Evolutionary conservation across 2,797 vertebrate genomes (phyloP), one percentile per base, ranked within the genome.

Genomic region (Somateria mollissima): DNA sequence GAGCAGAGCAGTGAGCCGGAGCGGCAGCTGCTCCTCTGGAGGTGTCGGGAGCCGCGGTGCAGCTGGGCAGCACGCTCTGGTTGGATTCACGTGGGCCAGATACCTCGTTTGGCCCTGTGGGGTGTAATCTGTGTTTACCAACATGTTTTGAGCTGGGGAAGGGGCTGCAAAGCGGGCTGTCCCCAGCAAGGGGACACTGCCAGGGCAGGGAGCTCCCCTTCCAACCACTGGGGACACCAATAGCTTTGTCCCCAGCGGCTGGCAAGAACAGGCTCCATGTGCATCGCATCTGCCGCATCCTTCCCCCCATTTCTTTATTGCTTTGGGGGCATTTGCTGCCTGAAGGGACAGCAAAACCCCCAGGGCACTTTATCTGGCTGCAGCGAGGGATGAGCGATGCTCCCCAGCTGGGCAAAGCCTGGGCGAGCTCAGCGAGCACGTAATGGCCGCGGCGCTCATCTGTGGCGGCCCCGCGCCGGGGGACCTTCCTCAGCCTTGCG

Each of bases 401-500:
- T 94, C 73, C 72, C 84, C 47, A 64, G 36, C 81, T 78, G 83
- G 45, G 60, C 67, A 89, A 72, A 95, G 62, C 87, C 12, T 76
- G 71, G 70, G 92, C 0, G 1, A 17, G 72, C 86, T 92, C 94
- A 95, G 89, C 82, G 76, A 96, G 95, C 85, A 0, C 11, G 9
- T 96, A 87, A 97, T 87, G 92, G 82, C 85, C 82, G 84, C 92
- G 73, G 93, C 69, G 13, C 80, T 92, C 20, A 1, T 84, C 93
- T 57, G 78, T 19, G 6, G 80, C 94, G 71, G 87, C 82, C 76
- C 88, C 0, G 6, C 3, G 1, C 88, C 85, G 34, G 39, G 94
- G 89, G 49, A 85, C 65, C 86, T 96, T 96, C 90, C 91, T n/a
- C 94, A 87, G 69, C 58, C 75, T 86, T 96, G 92, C 94, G 75